These are phyloP conservation scores for Arctopsyche grandis DNA, from an alignment of 1,140 invertebrate species.

Conservation along the genomic window DNA sequence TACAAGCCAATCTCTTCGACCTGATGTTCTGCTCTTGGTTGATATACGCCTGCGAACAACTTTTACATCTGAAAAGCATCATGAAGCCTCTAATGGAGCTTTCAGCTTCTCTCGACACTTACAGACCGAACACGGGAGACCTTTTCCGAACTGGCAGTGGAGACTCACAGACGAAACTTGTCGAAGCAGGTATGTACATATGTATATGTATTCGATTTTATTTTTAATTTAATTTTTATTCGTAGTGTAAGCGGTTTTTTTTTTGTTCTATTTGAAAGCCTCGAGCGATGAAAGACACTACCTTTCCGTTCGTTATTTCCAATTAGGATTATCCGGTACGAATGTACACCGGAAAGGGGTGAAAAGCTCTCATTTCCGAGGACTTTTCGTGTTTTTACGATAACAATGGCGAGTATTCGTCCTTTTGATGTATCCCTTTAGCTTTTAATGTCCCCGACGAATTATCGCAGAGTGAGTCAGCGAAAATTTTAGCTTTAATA, in stretches of 20 bases:
- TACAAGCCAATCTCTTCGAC: conserved; percentile 77
- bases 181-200: conserved; percentile 55
- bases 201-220: background rate
- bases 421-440: conserved; percentile 15
- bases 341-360: background rate
- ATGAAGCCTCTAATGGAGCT: conserved; percentile 87
- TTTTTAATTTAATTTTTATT: background rate
- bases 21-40: conserved; percentile 85
- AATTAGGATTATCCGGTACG: conserved; percentile 19
- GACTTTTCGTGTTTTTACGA: background rate
- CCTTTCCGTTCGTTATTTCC: conserved; percentile 9
- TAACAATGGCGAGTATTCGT: background rate
- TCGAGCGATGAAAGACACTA: no score
- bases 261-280: no score
- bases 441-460: no score
- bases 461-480: no score
- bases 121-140: conserved; percentile 80
- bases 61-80: conserved; percentile 84
- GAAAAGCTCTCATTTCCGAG: background rate
- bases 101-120: conserved; percentile 81
- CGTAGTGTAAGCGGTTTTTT: no score
- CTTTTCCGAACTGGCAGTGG: conserved; percentile 74
- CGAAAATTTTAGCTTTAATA: no score
- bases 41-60: conserved; percentile 84
- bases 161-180: conserved; percentile 67